Percentiles rank a stretch among this genome's conserved stretches.
Conservation (phyloP, 2,113 vertebrate species). For the Pagrus major region DNA sequence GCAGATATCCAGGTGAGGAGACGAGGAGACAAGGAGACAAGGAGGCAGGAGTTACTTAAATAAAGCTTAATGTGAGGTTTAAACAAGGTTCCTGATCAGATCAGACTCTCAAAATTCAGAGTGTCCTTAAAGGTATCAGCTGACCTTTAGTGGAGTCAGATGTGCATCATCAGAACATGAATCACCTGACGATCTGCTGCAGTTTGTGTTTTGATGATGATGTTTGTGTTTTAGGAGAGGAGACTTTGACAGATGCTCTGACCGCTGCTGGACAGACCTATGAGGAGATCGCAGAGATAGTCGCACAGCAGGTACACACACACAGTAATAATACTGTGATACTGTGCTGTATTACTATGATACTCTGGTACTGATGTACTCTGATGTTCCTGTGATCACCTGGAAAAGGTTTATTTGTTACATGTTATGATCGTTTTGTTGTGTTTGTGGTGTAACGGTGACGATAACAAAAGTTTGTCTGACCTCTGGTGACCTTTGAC, state of each 20-base stretch:
- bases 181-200: no score
- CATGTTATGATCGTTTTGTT: no score
- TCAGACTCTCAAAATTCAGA: not conserved
- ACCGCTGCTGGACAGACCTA: slow-evolving; percentile 95
- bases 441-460: not conserved
- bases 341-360: not conserved
- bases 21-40: not conserved
- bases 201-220: no score
- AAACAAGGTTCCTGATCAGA: no score
- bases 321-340: not conserved
- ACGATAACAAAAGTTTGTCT: not conserved
- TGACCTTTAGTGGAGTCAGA: not conserved
- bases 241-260: slow-evolving; percentile 91
- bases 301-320: slow-evolving; percentile 90
- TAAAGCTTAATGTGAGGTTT: no score
- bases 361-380: not conserved
- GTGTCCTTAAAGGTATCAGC: not conserved
- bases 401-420: no score
- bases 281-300: slow-evolving; percentile 92
- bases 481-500: not conserved
- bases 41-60: not conserved
- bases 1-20: slow-evolving; percentile 91
- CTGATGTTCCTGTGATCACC: no score
- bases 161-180: no score
- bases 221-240: slow-evolving; percentile 86